phyloP scores from a whole-genome alignment of 2,888 invertebrate genomes.

The Villa cingulata region DNA sequence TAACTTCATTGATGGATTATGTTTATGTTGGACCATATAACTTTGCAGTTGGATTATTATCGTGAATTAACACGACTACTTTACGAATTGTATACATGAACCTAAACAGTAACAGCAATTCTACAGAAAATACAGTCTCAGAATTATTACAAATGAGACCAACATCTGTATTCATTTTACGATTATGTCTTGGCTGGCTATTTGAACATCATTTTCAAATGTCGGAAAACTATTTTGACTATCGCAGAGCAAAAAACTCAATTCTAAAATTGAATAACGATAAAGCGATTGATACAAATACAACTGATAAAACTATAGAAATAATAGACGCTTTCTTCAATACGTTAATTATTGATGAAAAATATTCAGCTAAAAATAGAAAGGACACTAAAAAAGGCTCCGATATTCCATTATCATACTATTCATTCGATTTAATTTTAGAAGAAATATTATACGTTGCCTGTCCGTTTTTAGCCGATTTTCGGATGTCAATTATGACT shows the following conservation, averaged over 20 bases:
- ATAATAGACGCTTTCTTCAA: too few relatives aligned
- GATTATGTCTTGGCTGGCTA: slow-evolving; percentile 63
- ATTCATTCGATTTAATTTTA: slow-evolving; percentile 22
- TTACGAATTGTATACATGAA: slow-evolving; percentile 48
- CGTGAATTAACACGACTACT: slow-evolving; percentile 45
- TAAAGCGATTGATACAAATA: too few relatives aligned
- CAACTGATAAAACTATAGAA: too few relatives aligned
- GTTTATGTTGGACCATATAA: slow-evolving; percentile 62
- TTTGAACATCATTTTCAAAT: slow-evolving; percentile 60
- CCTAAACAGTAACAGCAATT: slow-evolving; percentile 7
- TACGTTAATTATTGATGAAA: too few relatives aligned
- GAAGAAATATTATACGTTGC: slow-evolving; percentile 29
- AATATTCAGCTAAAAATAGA: not conserved
- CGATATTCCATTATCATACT: not conserved
- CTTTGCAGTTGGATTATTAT: slow-evolving; percentile 54
- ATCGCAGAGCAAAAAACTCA: slow-evolving; percentile 13
- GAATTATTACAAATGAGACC: slow-evolving; percentile 29
- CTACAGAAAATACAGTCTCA: not conserved
- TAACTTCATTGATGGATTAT: too few relatives aligned
- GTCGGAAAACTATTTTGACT: slow-evolving; percentile 43
- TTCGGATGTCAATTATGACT: slow-evolving; percentile 33
- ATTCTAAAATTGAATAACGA: too few relatives aligned
- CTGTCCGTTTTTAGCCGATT: slow-evolving; percentile 35
- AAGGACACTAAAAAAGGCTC: not conserved
- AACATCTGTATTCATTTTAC: slow-evolving; percentile 45